Percentiles rank a stretch among this genome's conserved stretches.
phyloP scores from a whole-genome alignment of 2,797 vertebrate species.

The Intellagama lesueurii region DNA sequence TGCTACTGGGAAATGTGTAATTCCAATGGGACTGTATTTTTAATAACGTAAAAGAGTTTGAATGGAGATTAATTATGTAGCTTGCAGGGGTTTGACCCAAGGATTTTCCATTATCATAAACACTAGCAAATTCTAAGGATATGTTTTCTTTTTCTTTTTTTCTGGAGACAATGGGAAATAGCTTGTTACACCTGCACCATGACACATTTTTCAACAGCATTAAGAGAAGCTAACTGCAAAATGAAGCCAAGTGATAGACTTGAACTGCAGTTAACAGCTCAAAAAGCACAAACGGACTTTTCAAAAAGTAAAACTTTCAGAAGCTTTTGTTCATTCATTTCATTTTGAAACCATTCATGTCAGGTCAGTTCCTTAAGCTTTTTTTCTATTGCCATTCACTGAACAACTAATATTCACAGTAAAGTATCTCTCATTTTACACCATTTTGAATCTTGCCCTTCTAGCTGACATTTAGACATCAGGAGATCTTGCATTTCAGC shows the following conservation, averaged over 20 bases:
- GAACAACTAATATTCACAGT: neutral
- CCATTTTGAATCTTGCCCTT: neutral
- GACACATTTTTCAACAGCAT: neutral
- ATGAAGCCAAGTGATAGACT: neutral
- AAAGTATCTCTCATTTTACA: neutral
- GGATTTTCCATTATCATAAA: slow-evolving; percentile 12
- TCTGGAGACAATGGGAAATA: neutral
- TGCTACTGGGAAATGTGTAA: neutral
- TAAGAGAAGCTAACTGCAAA: neutral
- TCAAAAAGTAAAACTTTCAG: neutral
- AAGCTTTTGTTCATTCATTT: neutral
- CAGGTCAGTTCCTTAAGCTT: neutral
- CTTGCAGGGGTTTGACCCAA: neutral
- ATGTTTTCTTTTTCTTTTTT: neutral
- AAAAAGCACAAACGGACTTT: neutral
- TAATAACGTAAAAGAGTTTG: neutral
- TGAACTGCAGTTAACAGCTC: slow-evolving; percentile 2
- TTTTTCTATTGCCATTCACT: neutral
- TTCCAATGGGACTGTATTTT: neutral
- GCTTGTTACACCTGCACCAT: neutral
- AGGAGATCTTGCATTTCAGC: neutral
- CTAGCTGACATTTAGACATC: neutral
- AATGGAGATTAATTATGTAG: neutral
- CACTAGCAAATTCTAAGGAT: neutral
- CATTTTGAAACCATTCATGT: neutral